Base-by-base conservation (phyloP, 2,113 vertebrate genomes). In the Pardalotus punctatus region DNA sequence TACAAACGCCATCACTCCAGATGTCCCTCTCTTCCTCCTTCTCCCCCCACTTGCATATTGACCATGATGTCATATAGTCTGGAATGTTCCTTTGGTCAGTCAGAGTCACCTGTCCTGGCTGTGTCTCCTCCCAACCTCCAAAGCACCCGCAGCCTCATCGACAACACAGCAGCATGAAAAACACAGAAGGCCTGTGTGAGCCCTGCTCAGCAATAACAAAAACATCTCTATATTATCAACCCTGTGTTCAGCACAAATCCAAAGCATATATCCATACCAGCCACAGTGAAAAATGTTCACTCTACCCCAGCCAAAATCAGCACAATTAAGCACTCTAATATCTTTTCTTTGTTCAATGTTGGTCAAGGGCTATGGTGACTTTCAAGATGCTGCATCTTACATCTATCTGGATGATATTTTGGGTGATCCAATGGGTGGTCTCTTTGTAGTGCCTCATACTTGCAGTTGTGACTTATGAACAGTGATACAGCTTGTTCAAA, bases 11-110 rank as follows among this genome's bases (percentile, higher is more conserved):
- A 57, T 3, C 12, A 12, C 9, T 21, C 1, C 19, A n/a, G 58
- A n/a, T 1, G 0, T 33, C 2, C 5, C 9, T 5, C 2, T 1
- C 27, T 27, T 58, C 14, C 1, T 74, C 20, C 16, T 74, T n/a
- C 27, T 28, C 28, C 66, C 1, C 1, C 8, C 21, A 14, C 12
- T 20, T n/a, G 15, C 9, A 0, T 1, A 21, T 16, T 5, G 7
- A 58, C 5, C 23, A 66, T 14, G 15, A 14, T n/a, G 6, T 10
- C 0, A 0, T 3, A 2, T 17, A 15, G 2, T 66, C 45, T 25
- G 36, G 45, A 66, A 38, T 45, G 1, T 50, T 12, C 5, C 16
- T 45, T 29, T 12, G 28, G 19, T 81, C 20, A 67, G 2, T 13
- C 60, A 0, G 20, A 29, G 4, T n/a, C 23, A 51, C 27, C 19